These are phyloP conservation scores for Hystrix brachyura DNA, from an alignment of 2,113 vertebrate genomes.

Conservation along the genomic window DNA sequence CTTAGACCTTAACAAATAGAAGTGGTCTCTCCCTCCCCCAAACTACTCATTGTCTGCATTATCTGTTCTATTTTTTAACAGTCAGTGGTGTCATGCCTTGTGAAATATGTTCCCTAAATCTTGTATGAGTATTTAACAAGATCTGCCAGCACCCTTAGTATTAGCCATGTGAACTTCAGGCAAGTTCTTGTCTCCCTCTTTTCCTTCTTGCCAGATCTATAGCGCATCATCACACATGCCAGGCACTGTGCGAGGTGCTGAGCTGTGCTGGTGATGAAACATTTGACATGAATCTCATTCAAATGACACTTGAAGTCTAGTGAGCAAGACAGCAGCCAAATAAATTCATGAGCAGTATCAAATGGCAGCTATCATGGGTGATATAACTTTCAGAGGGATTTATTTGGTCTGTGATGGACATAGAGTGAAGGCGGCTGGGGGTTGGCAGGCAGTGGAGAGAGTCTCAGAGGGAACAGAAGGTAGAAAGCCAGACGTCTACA, in stretches of 20 bases:
- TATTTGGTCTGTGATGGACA: neutral
- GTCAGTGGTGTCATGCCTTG: neutral
- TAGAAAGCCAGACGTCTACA: neutral
- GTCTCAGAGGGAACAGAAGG: neutral
- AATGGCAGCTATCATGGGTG: neutral
- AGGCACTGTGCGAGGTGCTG: neutral
- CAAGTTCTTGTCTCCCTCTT: neutral
- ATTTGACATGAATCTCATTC: neutral
- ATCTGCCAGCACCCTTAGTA: neutral
- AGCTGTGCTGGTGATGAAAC: neutral
- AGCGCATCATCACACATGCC: neutral
- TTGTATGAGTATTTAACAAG: neutral
- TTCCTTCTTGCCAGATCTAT: neutral
- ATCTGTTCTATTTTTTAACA: constrained; percentile 8
- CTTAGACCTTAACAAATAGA: neutral
- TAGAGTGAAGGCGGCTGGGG: neutral
- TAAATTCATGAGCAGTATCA: neutral
- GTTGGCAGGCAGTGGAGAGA: neutral
- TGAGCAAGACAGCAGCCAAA: neutral
- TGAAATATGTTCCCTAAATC: neutral
- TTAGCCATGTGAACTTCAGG: neutral
- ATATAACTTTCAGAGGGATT: neutral
- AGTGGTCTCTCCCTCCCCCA: neutral
- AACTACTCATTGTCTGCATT: neutral
- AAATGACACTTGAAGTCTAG: neutral